Evolutionary conservation across 2,797 vertebrate species (phyloP), one percentile per base, ranked within the genome.

Genomic region (Prunella strophiata): DNA sequence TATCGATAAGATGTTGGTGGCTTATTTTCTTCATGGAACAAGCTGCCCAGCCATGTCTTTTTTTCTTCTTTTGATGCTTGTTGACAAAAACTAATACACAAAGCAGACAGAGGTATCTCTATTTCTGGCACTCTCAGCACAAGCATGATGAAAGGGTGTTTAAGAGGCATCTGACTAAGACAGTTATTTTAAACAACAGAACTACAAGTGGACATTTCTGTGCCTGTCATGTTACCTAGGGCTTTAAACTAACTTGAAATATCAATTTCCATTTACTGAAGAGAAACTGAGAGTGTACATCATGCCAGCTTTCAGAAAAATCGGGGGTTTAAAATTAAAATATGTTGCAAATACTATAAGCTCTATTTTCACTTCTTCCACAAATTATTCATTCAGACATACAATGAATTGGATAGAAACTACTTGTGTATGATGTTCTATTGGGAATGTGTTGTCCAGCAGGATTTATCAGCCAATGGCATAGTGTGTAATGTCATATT

Each of bases 231-330:
- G n/a, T 95, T 93, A 80, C 70, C 79, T 73, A 87, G 59, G 91
- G 32, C 81, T 92, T 94, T 96, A 96, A 96, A 85, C 30, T 78
- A 91, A 88, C 70, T 77, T 93, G 86, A 97, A 97, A 93, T 95
- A 95, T 54, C 84, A 91, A 71, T 95, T 96, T 93, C 76, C 63
- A 23, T 38, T 30, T 90, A 57, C 45, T 83, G 38, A 96, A 91
- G 36, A 63, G 52, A 97, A 95, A 68, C 34, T 50, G 61, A 58
- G 55, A 50, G 34, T 70, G 55, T 81, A 72, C 82, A 88, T 80
- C 30, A 96, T 32, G 26, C 48, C 51, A 72, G 73, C 22, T 84
- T 95, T 40, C 55, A 96, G 66, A 95, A 92, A 96, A 94, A 38
- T 43, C 72, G 52, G 18, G 5, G 11, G 48, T 97, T 96, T 81